These are phyloP conservation scores for Schlechtendalia chinensis DNA, from an alignment of 1,140 invertebrate genomes.

Conservation along the genomic window DNA sequence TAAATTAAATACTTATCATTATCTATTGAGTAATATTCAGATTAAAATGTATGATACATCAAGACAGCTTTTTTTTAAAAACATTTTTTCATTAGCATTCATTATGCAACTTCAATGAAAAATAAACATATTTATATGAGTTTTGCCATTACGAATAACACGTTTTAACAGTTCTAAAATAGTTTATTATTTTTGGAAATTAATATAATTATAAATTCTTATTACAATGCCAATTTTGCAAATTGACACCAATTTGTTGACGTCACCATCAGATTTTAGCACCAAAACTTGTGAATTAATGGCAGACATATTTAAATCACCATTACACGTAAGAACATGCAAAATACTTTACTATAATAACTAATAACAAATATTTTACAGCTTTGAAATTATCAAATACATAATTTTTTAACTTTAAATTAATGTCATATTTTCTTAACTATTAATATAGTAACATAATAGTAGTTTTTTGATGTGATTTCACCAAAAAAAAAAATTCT, in stretches of 20 bases:
- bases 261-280: neutral
- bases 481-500: too few relatives aligned
- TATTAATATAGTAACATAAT: too few relatives aligned
- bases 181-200: neutral
- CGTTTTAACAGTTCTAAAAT: neutral
- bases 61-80: too few relatives aligned
- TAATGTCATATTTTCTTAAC: too few relatives aligned
- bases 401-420: too few relatives aligned
- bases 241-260: neutral
- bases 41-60: too few relatives aligned
- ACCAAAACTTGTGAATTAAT: conserved; percentile 19
- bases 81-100: neutral
- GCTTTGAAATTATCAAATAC: too few relatives aligned
- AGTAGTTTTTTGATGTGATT: too few relatives aligned
- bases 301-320: conserved; percentile 23
- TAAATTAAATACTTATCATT: too few relatives aligned
- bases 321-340: neutral
- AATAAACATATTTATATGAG: neutral
- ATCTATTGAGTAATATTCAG: too few relatives aligned
- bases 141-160: neutral
- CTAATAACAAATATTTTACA: neutral
- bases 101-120: neutral
- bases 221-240: conserved; percentile 35
- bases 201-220: too few relatives aligned
- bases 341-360: neutral